Percentiles rank a stretch among this genome's conserved stretches.
Conservation (phyloP, 1,140 invertebrate genomes). For the Magallana angulata region DNA sequence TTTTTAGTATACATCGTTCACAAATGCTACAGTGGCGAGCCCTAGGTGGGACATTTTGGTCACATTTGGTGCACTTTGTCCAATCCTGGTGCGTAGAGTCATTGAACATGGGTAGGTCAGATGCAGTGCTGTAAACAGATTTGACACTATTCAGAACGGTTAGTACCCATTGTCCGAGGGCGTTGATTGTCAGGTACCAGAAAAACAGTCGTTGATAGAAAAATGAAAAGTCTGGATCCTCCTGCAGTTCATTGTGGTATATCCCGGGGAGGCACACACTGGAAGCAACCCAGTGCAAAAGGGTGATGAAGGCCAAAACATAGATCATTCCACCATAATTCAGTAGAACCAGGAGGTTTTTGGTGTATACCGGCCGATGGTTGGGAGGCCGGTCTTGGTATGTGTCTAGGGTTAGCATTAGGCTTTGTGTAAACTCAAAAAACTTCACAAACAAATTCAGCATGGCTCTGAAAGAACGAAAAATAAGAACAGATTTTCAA, state of each 20-base stretch:
- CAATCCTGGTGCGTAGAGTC: constrained; percentile 38
- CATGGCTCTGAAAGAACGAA: neutral
- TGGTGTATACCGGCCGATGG: constrained; percentile 63
- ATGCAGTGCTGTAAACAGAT: constrained; percentile 49
- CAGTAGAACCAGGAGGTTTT: constrained; percentile 76
- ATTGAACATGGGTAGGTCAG: constrained; percentile 44
- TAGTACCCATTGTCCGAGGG: constrained; percentile 40
- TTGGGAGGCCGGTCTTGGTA: neutral
- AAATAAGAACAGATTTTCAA: no score
- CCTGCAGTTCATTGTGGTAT: neutral
- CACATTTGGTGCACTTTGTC: constrained; percentile 51
- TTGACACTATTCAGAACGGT: constrained; percentile 39
- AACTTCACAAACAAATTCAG: constrained; percentile 13
- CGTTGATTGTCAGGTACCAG: constrained; percentile 36
- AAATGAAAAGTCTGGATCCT: neutral
- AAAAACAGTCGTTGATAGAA: constrained; percentile 11
- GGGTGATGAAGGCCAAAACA: neutral
- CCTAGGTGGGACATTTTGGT: constrained; percentile 58
- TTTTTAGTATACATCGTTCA: constrained; percentile 89
- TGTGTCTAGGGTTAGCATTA: constrained; percentile 7
- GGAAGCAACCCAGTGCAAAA: constrained; percentile 31
- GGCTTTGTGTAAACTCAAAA: constrained; percentile 10
- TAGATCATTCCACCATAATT: constrained; percentile 50
- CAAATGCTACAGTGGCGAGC: constrained; percentile 86
- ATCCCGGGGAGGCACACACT: constrained; percentile 46